Conservation (phyloP, 2,797 vertebrate genomes). For the Sebastes diaconus region DNA sequence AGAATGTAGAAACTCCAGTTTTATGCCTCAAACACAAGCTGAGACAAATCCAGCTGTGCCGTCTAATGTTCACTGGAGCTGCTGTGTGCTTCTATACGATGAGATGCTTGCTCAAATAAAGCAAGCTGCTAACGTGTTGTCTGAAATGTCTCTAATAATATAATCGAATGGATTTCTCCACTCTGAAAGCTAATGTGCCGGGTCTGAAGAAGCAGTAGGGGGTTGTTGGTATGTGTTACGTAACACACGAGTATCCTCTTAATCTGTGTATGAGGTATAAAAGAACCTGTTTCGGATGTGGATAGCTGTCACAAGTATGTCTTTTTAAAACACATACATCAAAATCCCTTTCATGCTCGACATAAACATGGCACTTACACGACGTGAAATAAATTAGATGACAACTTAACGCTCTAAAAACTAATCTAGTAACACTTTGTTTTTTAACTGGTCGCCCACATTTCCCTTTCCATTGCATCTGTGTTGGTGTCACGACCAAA, state of each 20-base stretch:
- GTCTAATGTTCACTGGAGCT: not conserved
- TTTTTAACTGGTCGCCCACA: not conserved
- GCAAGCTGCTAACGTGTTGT: slow-evolving; percentile 12
- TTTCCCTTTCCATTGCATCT: not conserved
- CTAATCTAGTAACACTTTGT: slow-evolving; percentile 8
- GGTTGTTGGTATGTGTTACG: not conserved
- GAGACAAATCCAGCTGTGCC: slow-evolving; percentile 32
- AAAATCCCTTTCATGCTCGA: slow-evolving; percentile 55
- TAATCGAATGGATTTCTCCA: not conserved
- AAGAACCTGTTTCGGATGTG: not conserved
- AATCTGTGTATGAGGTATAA: slow-evolving; percentile 25
- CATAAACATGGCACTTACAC: slow-evolving; percentile 47
- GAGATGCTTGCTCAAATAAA: slow-evolving; percentile 14
- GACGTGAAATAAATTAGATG: slow-evolving; percentile 53
- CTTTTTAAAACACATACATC: slow-evolving; percentile 11
- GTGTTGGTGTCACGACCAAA: slow-evolving; percentile 5
- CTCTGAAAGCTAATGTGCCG: slow-evolving; percentile 1
- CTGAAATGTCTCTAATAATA: not conserved
- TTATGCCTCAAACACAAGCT: slow-evolving; percentile 36
- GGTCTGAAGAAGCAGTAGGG: not conserved
- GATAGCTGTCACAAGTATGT: not conserved
- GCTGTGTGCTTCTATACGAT: slow-evolving; percentile 34
- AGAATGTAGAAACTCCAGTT: slow-evolving; percentile 28
- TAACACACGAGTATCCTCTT: not conserved
- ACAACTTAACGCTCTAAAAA: slow-evolving; percentile 37